Evolutionary conservation across 2,797 vertebrate species (phyloP), one percentile per base, ranked within the genome.

Genomic region (Parambassis ranga): DNA sequence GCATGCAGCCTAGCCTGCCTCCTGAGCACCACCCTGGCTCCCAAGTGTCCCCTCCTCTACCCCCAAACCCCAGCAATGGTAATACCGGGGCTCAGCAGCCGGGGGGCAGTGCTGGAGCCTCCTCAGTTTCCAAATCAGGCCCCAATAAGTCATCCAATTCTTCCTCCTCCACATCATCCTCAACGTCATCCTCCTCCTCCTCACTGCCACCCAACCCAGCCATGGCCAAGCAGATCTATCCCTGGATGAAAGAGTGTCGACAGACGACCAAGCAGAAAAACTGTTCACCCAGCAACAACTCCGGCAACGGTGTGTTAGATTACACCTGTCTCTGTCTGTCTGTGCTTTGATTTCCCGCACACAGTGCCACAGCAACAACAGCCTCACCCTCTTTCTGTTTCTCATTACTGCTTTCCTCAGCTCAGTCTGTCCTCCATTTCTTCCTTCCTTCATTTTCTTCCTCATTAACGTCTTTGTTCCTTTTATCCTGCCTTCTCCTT

Each of bases 181-280:
- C 86, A 42, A 74, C 82, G 3, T 82, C 84, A 1, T 82, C 86
- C 10, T 86, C 86, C 13, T 95, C 96, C 50, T 93, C 92, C 60
- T 91, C 92, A 19, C 90, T 93, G 26, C 85, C 95, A 13, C 91
- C 93, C 68, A 95, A 93, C 73, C 92, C 94, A 22, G 81, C 93
- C 38, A 81, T 97, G 90, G 91, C 92, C 92, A 99, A 98, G 91
- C 96, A 98, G 90, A 98, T 98, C 83, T 98, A 98, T 82, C 97
- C 97, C 74, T 98, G 97, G 97, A 99, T 99, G 97, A 99, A 99
- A 88, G 97, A 99, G 86, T 94, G 94, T 36, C 94, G 97, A 85
- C 97, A 98, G 89, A 91, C 93, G 58, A 95, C 95, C 89, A 98
- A 98, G 90, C 96, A 97, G 93, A 99, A 98, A 94, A 96, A 76